A percentile compares a stretch with the other conserved stretches of the same genome.
Evolutionary conservation across 2,113 vertebrate genomes (phyloP).

Genomic region (Mystacornis crossleyi): DNA sequence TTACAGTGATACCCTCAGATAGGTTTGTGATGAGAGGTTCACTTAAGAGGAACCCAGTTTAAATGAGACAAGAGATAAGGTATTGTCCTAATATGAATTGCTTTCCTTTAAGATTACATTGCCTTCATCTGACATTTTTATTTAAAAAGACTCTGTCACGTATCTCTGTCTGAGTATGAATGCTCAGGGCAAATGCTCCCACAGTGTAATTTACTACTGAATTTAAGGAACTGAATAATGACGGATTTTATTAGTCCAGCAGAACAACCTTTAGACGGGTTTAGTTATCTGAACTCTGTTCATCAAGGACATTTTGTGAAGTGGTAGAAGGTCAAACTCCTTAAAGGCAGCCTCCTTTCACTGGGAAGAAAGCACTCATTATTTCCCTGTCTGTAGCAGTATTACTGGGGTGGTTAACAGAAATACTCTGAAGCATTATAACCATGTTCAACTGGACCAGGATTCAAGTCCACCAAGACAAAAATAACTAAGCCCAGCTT

Average conservation of each 20-base stretch:
- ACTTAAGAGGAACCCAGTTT: background rate
- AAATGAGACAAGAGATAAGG: slow-evolving; percentile 5
- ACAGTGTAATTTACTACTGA: background rate
- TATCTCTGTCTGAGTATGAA: background rate
- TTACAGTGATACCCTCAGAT: background rate
- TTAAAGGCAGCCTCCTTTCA: background rate
- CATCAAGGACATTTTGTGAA: background rate
- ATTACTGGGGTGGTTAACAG: background rate
- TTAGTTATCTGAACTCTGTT: background rate
- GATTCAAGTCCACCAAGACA: background rate
- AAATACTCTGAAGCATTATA: background rate
- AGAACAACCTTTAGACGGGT: slow-evolving; percentile 1
- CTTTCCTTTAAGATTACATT: background rate
- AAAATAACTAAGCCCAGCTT: background rate
- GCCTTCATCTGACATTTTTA: background rate
- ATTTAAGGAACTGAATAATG: slow-evolving; percentile 4
- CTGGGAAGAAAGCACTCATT: background rate
- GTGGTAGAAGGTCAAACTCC: background rate
- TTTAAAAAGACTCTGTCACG: background rate
- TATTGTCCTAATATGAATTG: background rate
- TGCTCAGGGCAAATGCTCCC: background rate
- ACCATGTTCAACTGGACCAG: background rate
- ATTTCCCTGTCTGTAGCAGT: background rate
- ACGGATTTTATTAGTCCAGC: slow-evolving; percentile 9
- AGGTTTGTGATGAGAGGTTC: background rate